Evolutionary conservation across 2,113 vertebrate species (phyloP).

Genomic region (Calidris pugnax): DNA sequence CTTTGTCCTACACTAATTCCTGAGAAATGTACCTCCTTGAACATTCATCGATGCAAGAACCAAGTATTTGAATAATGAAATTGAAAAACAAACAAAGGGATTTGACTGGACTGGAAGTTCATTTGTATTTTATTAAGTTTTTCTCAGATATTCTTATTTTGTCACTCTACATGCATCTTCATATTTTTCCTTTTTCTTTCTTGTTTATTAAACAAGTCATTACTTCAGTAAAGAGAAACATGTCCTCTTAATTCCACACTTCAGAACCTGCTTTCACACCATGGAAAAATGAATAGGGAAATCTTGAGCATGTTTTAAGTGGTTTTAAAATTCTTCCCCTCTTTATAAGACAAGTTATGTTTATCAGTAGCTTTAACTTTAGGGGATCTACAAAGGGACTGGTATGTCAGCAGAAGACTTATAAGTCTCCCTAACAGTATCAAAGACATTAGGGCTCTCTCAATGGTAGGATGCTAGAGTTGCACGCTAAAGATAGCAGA

Average conservation of each 20-base stretch:
- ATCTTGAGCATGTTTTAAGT: conserved; percentile 56
- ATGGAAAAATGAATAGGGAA: conserved; percentile 24
- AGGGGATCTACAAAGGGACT: conserved; percentile 68
- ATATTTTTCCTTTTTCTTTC: conserved; percentile 11
- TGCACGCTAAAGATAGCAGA: conserved; percentile 65
- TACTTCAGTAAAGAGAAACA: not conserved
- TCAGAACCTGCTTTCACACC: conserved; percentile 41
- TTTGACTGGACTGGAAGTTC: not conserved
- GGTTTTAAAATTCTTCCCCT: conserved; percentile 65
- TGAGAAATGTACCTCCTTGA: not conserved
- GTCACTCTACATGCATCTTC: not conserved
- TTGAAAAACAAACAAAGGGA: not conserved
- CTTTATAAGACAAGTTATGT: conserved; percentile 51
- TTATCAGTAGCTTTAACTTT: conserved; percentile 63
- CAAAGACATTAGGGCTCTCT: conserved; percentile 38
- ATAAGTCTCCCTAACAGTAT: conserved; percentile 32
- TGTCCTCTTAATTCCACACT: conserved; percentile 15
- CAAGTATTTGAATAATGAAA: not conserved
- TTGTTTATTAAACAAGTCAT: conserved; percentile 39
- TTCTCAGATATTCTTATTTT: not conserved
- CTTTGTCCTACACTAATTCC: not conserved
- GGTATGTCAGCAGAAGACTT: conserved; percentile 69
- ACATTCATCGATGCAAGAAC: not conserved
- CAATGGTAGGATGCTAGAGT: conserved; percentile 46
- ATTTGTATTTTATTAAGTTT: conserved; percentile 8